Evolutionary conservation across 2,888 invertebrate genomes (phyloP), one percentile per base, ranked within the genome.

Genomic region (Acanthosepion esculentum): DNA sequence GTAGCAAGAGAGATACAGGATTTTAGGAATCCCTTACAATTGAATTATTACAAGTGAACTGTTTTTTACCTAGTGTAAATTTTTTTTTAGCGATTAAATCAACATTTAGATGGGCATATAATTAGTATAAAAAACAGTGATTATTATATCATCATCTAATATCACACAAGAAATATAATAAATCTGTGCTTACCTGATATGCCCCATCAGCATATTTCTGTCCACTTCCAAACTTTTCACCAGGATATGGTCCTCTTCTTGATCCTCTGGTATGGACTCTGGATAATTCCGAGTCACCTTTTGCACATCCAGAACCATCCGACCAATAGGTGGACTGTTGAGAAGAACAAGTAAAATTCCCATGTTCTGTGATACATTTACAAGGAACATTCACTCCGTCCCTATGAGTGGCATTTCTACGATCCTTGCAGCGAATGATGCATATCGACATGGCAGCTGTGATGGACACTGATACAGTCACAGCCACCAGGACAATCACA

Each of bases 231-330:
- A n/a, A 78, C 23, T 78, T 78, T n/a, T 78, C 78, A 78, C 33
- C n/a, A 78, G n/a, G 78, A 78, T 78, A 78, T 78, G 78, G 78
- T 78, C 78, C 78, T 78, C 78, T 78, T 78, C 78, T 78, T 78
- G 78, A 78, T 78, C 78, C 78, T n/a, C 78, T 78, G 6, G 78
- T 78, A 78, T 78, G 78, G n/a, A 78, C 78, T 33, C 78, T n/a
- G 12, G 78, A 78, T 78, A 78, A 15, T n/a, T 78, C 78, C 12
- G 78, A 78, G 78, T 78, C 33, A 15, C 78, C n/a, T n/a, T 78
- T 78, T 0, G 78, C 78, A 33, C 78, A 78, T 33, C 78, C 78
- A 15, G 78, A 78, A 78, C 78, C 78, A 78, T 78, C 78, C 10
- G 78, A 78, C 78, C 78, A 78, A 78, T 78, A 78, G n/a, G 78